Base-by-base conservation (phyloP, 1,140 invertebrate species). In the Tribolium castaneum region DNA sequence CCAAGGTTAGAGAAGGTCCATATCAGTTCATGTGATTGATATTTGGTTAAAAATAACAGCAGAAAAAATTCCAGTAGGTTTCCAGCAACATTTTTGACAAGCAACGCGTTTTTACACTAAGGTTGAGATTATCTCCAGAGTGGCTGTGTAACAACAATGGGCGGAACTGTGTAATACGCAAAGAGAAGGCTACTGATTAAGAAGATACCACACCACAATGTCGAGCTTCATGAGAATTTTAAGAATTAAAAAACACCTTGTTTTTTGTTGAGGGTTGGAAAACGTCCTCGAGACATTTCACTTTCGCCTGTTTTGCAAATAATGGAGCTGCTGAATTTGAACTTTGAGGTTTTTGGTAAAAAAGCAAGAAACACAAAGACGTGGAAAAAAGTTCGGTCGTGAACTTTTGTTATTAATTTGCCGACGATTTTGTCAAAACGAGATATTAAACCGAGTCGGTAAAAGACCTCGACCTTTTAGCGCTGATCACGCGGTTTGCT, bases 381-480 rank as follows among this genome's bases (percentile, higher is more conserved):
- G 16, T 19, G n/a, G 13, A 22, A 59, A 59, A 30, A 59, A 59
- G 19, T 25, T 59, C 54, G 16, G 52, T 14, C 16, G 9, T 22
- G 6, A 30, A 59, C 54, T 59, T 59, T 59, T 56, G 14, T 56
- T 56, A 14, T 56, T 4, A 56, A 56, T 56, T 56, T 14, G 14
- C 12, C 16, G 14, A 4, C 12, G 52, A 19, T 14, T 56, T 62
- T 14, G 59, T 66, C 59, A 30, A 30, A 12, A 35, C 25, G 59
- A 66, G 59, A 34, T 34, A 66, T 59, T 59, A 25, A 59, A 59
- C 54, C 16, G 16, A 59, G 54, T 59, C 54, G 59, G 30, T 35
- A 35, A 35, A 66, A 66, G 59, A 30, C 59, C 59, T 66, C 59
- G 59, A 66, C 59, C 59, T 66, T 66, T 66, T 66, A 66, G 25